Evolutionary conservation across 2,113 vertebrate genomes (phyloP).

Genomic region (Turdus rufiventris): DNA sequence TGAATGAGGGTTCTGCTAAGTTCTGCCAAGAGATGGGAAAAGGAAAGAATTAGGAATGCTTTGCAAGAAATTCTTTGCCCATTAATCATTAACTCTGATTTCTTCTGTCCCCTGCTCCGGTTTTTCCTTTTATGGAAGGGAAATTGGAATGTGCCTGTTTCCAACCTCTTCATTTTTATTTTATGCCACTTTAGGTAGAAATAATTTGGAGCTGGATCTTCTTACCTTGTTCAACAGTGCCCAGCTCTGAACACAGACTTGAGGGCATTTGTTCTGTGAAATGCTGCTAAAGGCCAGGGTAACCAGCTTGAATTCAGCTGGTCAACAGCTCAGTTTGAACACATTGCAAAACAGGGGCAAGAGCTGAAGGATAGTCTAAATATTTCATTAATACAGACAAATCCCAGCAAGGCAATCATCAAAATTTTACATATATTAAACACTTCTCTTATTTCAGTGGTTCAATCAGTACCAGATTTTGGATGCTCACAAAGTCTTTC

Average conservation of each 20-base stretch:
- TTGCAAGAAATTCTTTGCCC: constrained; percentile 19
- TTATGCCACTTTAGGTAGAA: background rate
- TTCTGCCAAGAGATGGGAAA: constrained; percentile 50
- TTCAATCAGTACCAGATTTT: background rate
- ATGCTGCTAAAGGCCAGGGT: constrained; percentile 20
- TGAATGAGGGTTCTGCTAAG: background rate
- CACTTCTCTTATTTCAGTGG: background rate
- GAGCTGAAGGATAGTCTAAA: background rate
- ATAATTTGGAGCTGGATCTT: background rate
- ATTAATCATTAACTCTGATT: constrained; percentile 77
- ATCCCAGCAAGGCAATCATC: background rate
- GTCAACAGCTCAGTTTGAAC: background rate
- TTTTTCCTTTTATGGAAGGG: constrained; percentile 11
- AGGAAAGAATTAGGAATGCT: constrained; percentile 11
- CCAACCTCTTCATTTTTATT: background rate
- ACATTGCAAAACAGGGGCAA: background rate
- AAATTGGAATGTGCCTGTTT: background rate
- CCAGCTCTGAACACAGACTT: background rate
- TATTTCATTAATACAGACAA: background rate
- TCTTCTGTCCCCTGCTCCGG: background rate
- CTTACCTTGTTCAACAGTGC: background rate
- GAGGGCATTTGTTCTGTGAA: constrained; percentile 16
- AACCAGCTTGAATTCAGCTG: background rate
- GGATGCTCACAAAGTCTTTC: background rate
- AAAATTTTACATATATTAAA: background rate